Conservation (phyloP, 2,797 vertebrate genomes). For the Brachymystax lenok region DNA sequence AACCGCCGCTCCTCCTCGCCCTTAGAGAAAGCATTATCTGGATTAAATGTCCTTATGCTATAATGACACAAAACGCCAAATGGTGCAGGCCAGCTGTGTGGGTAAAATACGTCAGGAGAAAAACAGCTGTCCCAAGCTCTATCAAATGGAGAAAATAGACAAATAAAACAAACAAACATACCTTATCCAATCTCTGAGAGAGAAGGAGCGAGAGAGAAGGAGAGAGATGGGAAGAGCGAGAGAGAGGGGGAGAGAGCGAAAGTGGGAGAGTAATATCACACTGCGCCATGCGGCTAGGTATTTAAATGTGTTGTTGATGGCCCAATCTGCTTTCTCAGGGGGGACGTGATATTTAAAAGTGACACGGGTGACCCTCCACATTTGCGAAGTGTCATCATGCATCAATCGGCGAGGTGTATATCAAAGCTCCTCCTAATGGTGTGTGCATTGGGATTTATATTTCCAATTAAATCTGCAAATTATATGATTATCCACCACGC, state of each 20-base stretch:
- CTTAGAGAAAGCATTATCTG: constrained; percentile 47
- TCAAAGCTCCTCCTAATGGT: constrained; percentile 74
- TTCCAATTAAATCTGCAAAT: constrained; percentile 85
- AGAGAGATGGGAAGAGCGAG: constrained; percentile 35
- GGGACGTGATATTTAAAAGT: constrained; percentile 80
- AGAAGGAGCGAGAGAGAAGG: constrained; percentile 51
- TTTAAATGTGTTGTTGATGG: constrained; percentile 73
- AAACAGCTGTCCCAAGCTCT: constrained; percentile 42
- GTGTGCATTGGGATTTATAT: constrained; percentile 80
- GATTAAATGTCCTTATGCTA: constrained; percentile 72
- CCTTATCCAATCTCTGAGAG: constrained; percentile 49
- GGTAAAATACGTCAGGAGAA: neutral
- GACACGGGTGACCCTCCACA: constrained; percentile 77
- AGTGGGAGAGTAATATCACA: constrained; percentile 64
- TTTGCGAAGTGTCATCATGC: constrained; percentile 78
- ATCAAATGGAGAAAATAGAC: constrained; percentile 64
- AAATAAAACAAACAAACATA: constrained; percentile 36
- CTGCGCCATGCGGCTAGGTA: constrained; percentile 58
- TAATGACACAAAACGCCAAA: constrained; percentile 58
- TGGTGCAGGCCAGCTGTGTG: constrained; percentile 2
- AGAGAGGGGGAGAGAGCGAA: constrained; percentile 46
- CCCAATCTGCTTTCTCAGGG: constrained; percentile 73
- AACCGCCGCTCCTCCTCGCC: constrained; percentile 20
- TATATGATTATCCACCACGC: constrained; percentile 79
- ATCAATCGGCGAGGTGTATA: constrained; percentile 76